These are phyloP conservation scores for Fragum sueziense DNA, from an alignment of 2,888 invertebrate genomes.

Conservation along the genomic window DNA sequence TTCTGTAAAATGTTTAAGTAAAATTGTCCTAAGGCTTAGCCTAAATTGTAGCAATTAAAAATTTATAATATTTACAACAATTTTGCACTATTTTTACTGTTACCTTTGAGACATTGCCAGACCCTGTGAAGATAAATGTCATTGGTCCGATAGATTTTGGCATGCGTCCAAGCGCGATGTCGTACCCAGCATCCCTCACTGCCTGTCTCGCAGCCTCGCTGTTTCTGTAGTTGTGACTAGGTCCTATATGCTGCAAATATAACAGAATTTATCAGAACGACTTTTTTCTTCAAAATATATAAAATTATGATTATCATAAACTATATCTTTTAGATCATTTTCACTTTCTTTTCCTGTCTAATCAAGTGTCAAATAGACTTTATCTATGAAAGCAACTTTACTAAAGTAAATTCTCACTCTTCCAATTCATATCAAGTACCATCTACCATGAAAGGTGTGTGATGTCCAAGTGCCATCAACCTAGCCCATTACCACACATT, in stretches of 20 bases:
- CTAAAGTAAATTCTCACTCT: no score
- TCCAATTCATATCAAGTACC: no score
- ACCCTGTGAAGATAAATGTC: slow-evolving; percentile 98
- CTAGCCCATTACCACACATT: slow-evolving; percentile 96
- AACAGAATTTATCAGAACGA: no score
- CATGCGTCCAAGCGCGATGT: slow-evolving; percentile 97
- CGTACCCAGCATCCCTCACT: slow-evolving; percentile 99
- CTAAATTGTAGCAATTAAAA: no score
- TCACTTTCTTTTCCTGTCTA: no score
- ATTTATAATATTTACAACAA: neutral
- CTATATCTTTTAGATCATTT: no score
- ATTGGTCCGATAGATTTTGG: slow-evolving; percentile 98
- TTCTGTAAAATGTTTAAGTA: no score
- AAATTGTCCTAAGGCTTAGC: no score
- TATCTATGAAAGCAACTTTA: no score
- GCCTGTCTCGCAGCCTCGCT: slow-evolving; percentile 99
- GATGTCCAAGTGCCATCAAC: slow-evolving; percentile 96
- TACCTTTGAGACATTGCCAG: slow-evolving; percentile 96
- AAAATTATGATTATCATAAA: no score
- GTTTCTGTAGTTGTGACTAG: slow-evolving; percentile 98
- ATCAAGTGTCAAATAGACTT: no score
- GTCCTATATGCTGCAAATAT: slow-evolving; percentile 92
- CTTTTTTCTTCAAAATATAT: no score
- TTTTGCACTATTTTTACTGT: slow-evolving; percentile 37
- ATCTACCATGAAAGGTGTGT: slow-evolving; percentile 98